These are phyloP conservation scores for Zoanthus sansibaricus DNA, from an alignment of 92 coral and sea anemone species.

Conservation along the genomic window DNA sequence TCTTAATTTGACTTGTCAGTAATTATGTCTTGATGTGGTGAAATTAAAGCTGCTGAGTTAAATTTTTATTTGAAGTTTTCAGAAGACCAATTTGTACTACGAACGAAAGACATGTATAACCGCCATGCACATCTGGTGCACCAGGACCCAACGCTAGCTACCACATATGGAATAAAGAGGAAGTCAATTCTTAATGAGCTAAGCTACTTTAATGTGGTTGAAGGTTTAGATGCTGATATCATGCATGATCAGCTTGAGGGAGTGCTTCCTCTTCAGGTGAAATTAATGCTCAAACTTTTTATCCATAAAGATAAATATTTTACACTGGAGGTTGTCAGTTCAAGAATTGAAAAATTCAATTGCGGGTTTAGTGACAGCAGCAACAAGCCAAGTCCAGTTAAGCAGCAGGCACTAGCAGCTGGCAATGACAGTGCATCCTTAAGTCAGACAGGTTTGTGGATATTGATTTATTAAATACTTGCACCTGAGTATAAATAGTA, in stretches of 20 bases:
- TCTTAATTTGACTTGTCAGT: too few species aligned
- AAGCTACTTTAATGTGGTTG: neutral
- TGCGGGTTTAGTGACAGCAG: neutral
- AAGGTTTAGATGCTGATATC: neutral
- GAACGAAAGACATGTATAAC: too few species aligned
- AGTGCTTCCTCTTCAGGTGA: neutral
- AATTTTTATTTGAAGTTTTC: too few species aligned
- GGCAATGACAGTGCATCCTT: neutral
- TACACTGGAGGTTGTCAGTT: neutral
- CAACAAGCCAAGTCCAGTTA: neutral
- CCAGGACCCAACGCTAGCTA: too few species aligned
- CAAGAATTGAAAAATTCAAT: neutral
- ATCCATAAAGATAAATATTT: neutral
- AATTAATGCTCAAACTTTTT: neutral
- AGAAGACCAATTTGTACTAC: too few species aligned
- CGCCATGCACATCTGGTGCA: too few species aligned
- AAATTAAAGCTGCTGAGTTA: too few species aligned
- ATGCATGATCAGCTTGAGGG: slow-evolving; percentile 12
- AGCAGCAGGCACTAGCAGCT: neutral
- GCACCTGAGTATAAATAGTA: too few species aligned
- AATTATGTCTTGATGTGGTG: too few species aligned
- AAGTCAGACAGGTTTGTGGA: neutral
- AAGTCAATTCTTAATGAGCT: neutral
- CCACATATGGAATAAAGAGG: slow-evolving; percentile 1
- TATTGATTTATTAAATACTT: too few species aligned